Conservation (phyloP, 1,140 invertebrate genomes). For the Tenebrio molitor region DNA sequence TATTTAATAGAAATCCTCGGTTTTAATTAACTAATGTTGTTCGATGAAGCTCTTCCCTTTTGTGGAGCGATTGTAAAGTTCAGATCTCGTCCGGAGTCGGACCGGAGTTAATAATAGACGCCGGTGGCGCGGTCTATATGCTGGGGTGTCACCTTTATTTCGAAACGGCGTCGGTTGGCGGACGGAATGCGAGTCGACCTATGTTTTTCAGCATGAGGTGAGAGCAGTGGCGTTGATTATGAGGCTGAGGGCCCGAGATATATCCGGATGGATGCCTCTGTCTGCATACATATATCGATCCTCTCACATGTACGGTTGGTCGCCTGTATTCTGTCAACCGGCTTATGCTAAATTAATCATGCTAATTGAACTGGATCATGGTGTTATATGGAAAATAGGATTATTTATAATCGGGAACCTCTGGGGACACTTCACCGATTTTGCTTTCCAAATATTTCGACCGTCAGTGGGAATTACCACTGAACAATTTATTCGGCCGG, state of each 20-base stretch:
- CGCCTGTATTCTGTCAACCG: constrained; percentile 49
- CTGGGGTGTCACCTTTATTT: constrained; percentile 14
- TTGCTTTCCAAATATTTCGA: constrained; percentile 39
- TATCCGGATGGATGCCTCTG: constrained; percentile 40
- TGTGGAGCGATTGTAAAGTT: constrained; percentile 9
- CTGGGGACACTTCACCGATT: constrained; percentile 40
- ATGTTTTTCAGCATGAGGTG: constrained; percentile 38
- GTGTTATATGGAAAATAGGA: constrained; percentile 48
- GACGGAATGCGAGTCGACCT: constrained; percentile 3
- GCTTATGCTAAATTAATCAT: constrained; percentile 54
- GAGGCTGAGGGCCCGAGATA: constrained; percentile 34
- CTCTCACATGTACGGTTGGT: constrained; percentile 42
- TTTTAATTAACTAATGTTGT: constrained; percentile 34
- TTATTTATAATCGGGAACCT: constrained; percentile 46
- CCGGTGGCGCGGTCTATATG: neutral
- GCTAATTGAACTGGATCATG: constrained; percentile 53
- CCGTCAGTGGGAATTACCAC: constrained; percentile 19
- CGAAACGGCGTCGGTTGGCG: constrained; percentile 1
- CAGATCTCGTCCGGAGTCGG: constrained; percentile 1
- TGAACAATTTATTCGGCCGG: constrained; percentile 18
- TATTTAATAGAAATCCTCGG: constrained; percentile 6
- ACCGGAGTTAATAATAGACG: constrained; percentile 16
- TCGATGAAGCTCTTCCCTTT: constrained; percentile 3
- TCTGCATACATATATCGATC: constrained; percentile 48
- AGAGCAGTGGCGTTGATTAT: constrained; percentile 32